Evolutionary conservation across 2,888 invertebrate species (phyloP).

Genomic region (Axea sp.): DNA sequence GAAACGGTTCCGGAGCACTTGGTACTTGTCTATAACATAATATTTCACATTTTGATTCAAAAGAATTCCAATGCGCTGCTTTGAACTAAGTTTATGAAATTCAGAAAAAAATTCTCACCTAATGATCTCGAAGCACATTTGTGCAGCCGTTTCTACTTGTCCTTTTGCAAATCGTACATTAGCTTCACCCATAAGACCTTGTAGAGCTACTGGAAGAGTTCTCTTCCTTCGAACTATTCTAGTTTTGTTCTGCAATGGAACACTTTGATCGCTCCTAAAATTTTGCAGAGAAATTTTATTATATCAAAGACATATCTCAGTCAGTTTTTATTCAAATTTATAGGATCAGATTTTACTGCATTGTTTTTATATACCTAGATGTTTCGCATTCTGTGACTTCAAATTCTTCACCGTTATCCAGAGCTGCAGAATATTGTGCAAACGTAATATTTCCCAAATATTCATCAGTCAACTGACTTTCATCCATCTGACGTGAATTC

Average conservation of each 20-base stretch:
- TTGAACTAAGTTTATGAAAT: no score
- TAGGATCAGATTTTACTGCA: no score
- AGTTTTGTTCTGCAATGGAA: background rate
- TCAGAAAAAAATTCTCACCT: slow-evolving; percentile 82
- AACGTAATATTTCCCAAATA: slow-evolving; percentile 87
- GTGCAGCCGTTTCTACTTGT: slow-evolving; percentile 89
- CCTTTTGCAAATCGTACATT: slow-evolving; percentile 93
- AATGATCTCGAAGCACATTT: slow-evolving; percentile 96
- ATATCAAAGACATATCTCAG: no score
- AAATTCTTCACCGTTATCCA: slow-evolving; percentile 81
- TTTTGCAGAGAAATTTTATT: no score
- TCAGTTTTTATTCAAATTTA: no score
- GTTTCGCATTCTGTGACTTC: slow-evolving; percentile 77
- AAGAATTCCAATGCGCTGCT: no score
- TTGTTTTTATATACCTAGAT: background rate
- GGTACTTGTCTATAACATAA: slow-evolving; percentile 82
- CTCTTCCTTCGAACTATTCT: slow-evolving; percentile 65
- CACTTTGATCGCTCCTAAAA: background rate
- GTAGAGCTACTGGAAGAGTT: slow-evolving; percentile 83
- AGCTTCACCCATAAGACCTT: slow-evolving; percentile 97
- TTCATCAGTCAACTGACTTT: slow-evolving; percentile 76
- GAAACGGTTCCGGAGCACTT: slow-evolving; percentile 92
- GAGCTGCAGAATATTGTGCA: slow-evolving; percentile 82
- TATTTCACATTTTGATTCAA: no score
- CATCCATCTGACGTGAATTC: no score